Percentiles rank a stretch among this genome's conserved stretches.
phyloP scores from a whole-genome alignment of 2,113 vertebrate genomes.

The Rhombomys opimus region DNA sequence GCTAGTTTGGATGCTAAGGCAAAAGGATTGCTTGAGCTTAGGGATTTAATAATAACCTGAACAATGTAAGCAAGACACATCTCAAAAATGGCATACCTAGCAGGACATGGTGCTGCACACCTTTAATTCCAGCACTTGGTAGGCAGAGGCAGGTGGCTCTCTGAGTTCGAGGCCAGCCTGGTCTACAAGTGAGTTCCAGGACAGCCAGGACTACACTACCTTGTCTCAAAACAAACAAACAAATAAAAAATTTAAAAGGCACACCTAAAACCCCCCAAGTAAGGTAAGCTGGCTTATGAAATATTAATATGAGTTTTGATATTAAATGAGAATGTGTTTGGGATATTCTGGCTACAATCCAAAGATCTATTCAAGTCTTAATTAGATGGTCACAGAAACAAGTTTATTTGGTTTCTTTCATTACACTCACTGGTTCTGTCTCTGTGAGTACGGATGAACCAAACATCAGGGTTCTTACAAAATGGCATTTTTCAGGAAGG shows the following conservation, averaged over 20 bases:
- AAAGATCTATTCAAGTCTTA: conserved; percentile 44
- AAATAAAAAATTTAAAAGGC: too few relatives aligned
- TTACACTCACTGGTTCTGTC: neutral
- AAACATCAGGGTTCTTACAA: conserved; percentile 38
- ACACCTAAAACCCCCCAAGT: neutral
- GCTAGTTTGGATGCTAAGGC: neutral
- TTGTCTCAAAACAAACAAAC: too few relatives aligned
- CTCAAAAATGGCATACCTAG: neutral
- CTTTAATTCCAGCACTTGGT: too few relatives aligned
- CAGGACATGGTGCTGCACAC: too few relatives aligned
- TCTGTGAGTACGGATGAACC: neutral
- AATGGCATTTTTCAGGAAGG: conserved; percentile 45
- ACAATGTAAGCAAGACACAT: neutral
- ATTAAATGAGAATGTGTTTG: conserved; percentile 30
- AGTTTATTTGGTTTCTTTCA: conserved; percentile 21
- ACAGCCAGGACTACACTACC: too few relatives aligned
- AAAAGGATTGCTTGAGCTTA: neutral
- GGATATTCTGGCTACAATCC: conserved; percentile 17
- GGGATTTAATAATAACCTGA: neutral
- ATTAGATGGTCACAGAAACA: conserved; percentile 18
- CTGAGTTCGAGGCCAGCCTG: too few relatives aligned
- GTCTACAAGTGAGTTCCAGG: too few relatives aligned
- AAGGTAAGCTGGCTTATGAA: neutral
- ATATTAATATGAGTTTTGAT: conserved; percentile 24
- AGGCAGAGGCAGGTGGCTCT: too few relatives aligned